These are phyloP conservation scores for Cremastobaeus sp. DNA, from an alignment of 2,888 invertebrate species.

Conservation along the genomic window DNA sequence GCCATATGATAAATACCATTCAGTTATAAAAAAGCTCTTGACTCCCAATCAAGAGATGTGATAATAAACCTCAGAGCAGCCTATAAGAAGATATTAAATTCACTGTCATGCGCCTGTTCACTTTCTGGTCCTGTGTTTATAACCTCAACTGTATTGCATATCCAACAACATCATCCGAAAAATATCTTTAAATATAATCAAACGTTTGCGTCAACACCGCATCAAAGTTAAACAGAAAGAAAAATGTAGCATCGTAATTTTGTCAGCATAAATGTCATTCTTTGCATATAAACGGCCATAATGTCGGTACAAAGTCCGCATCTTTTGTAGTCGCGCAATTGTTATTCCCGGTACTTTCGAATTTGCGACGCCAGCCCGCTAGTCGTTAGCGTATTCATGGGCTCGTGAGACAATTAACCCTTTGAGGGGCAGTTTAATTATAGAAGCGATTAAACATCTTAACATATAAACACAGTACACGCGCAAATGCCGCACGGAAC, in stretches of 20 bases:
- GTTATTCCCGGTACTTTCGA: conserved; percentile 59
- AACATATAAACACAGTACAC: conserved; percentile 75
- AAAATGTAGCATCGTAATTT: conserved; percentile 4
- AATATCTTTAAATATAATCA: too few species aligned
- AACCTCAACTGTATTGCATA: too few species aligned
- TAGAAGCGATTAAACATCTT: conserved; percentile 78
- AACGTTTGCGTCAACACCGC: too few species aligned
- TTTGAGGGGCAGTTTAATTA: conserved; percentile 79
- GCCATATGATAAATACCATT: too few species aligned
- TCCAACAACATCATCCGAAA: too few species aligned
- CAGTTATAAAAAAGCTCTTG: too few species aligned
- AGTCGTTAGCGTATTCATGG: conserved; percentile 78
- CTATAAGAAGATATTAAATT: too few species aligned
- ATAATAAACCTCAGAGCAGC: too few species aligned
- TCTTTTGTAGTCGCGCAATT: conserved; percentile 52
- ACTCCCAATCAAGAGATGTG: too few species aligned
- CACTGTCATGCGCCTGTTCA: too few species aligned
- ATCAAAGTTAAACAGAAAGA: too few species aligned
- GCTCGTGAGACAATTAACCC: conserved; percentile 78
- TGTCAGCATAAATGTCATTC: conserved; percentile 24
- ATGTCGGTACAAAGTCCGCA: conserved; percentile 43
- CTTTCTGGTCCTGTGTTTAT: too few species aligned
- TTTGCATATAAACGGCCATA: conserved; percentile 46
- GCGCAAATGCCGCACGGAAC: conserved; percentile 66
- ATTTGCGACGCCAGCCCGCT: conserved; percentile 62